Evolutionary conservation across 1,140 invertebrate species (phyloP).

Genomic region (Armadillidium nasatum): DNA sequence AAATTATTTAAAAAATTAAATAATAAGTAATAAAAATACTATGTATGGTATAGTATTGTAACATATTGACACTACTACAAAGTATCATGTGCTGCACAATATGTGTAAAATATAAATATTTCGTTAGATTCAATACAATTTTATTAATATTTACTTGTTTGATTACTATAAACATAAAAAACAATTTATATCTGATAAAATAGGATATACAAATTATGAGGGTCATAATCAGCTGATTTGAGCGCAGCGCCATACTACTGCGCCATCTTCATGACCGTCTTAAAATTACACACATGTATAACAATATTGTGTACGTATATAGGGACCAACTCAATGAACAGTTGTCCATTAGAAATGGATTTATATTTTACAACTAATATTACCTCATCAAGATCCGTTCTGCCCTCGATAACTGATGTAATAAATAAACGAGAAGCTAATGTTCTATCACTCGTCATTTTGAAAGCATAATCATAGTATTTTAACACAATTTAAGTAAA

Average conservation of each 20-base stretch:
- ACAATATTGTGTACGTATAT: neutral
- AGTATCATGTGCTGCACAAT: too few species aligned
- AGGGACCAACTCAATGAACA: neutral
- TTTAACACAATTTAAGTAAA: conserved; percentile 30
- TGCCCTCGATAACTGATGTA: conserved; percentile 44
- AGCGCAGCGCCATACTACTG: conserved; percentile 6
- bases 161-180: too few species aligned
- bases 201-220: too few species aligned
- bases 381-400: conserved; percentile 43
- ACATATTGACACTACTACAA: too few species aligned
- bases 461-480: conserved; percentile 39
- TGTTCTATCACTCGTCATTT: conserved; percentile 42
- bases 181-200: too few species aligned
- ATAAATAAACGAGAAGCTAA: conserved; percentile 43
- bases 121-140: too few species aligned
- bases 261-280: neutral
- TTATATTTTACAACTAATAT: conserved; percentile 27
- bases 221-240: conserved; percentile 41
- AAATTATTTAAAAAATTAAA: too few species aligned
- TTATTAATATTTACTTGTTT: too few species aligned
- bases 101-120: too few species aligned
- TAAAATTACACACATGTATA: neutral
- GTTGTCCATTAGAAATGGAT: neutral
- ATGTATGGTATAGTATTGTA: too few species aligned
- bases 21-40: too few species aligned